Base-by-base conservation (phyloP, 1,140 invertebrate species). In the Chironomus striatipennis region DNA sequence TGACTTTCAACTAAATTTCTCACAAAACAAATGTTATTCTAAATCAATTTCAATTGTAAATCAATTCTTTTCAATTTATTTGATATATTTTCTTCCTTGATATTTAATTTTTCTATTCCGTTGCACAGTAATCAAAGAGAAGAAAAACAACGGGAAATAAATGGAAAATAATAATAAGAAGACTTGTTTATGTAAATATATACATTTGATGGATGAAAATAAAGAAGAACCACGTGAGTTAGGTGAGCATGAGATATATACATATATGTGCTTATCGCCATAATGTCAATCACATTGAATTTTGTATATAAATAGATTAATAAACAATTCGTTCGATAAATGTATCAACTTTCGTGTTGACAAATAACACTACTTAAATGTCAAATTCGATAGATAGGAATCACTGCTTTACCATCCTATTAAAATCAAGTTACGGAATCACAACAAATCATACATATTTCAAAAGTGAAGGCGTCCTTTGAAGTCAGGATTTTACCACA, bases 1-100 rank as follows among this genome's bases (percentile, higher is more conserved):
- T 70, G 65, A 18, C 65, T 70, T 70, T 70, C 65, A 70, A 57
- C 47, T 47, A 15, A 43, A 47, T 47, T 47, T 47, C 43, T 47
- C 12, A 15, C 47, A 15, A 57, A 57, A 34, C 24, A 34, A 34
- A 57, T 57, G n/a, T 57, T n/a, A 57, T n/a, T 12, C 12, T 15
- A 70, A 70, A 70, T 70, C 17, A 20, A 20, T 70, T 70, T 70
- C 65, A 70, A 70, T 70, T 70, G 10, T 17, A 70, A 70, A 70
- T 70, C 65, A 70, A 70, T 70, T 70, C 10, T 21, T 8, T 70
- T 70, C 20, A 70, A 70, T 70, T 70, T 18, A 20, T 57, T 57
- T 70, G 65, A 57, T 57, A 12, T 57, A n/a, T 57, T 57, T 18
- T 70, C 17, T 70, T 21, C 17, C 17, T 20, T 70, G 65, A n/a